Evolutionary conservation across 2,113 vertebrate species (phyloP).

Genomic region (Brachyhypopomus gauderio): DNA sequence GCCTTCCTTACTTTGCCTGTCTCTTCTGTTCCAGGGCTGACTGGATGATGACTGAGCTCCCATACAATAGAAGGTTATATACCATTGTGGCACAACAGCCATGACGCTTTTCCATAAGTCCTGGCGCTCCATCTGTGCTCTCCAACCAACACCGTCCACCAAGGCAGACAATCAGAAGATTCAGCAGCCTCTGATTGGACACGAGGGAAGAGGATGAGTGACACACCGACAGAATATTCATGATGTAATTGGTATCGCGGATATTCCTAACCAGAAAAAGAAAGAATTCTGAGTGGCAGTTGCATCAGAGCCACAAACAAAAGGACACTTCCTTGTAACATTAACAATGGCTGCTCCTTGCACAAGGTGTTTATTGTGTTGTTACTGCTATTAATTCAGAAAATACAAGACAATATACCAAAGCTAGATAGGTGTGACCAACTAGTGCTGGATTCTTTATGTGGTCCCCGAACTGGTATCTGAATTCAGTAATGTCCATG

Average conservation of each 20-base stretch:
- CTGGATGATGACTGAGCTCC: conserved; percentile 37
- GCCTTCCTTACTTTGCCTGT: conserved; percentile 60
- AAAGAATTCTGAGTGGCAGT: conserved; percentile 34
- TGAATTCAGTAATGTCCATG: background rate
- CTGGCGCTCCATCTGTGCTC: background rate
- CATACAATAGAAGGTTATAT: conserved; percentile 11
- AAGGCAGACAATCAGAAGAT: conserved; percentile 9
- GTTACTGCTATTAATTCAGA: conserved; percentile 17
- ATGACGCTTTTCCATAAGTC: background rate
- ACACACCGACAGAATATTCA: background rate
- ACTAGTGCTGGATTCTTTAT: conserved; percentile 20
- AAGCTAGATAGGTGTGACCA: conserved; percentile 38
- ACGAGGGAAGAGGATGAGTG: conserved; percentile 15
- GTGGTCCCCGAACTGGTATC: background rate
- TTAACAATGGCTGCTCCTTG: background rate
- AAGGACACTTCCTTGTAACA: conserved; percentile 10
- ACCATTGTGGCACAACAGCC: conserved; percentile 9
- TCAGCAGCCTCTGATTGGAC: background rate
- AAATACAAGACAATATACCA: conserved; percentile 22
- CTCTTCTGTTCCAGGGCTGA: conserved; percentile 29
- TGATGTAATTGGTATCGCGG: background rate
- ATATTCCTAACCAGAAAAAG: conserved; percentile 12
- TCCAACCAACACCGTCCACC: background rate
- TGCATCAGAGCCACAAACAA: conserved; percentile 57
- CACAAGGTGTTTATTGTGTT: background rate